Evolutionary conservation across 2,113 vertebrate genomes (phyloP), one percentile per base, ranked within the genome.

Genomic region (Cyprinodon tularosa): DNA sequence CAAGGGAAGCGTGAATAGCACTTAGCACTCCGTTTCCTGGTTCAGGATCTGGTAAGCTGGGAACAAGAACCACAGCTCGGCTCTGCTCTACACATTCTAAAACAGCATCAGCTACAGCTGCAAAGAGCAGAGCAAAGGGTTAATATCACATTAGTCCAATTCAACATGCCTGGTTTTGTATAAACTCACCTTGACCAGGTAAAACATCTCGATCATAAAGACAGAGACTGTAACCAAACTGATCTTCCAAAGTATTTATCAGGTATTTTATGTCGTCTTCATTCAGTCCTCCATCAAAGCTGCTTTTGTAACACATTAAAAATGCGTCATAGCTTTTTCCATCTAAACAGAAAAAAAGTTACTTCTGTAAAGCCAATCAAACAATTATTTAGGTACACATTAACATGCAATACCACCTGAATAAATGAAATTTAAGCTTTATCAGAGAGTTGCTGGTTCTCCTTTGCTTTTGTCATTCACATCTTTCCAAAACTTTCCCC

Each of bases 1-100:
- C 96, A 20, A 97, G 91, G 0, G 96, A 95, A 86, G 94, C 92
- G 59, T 98, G 95, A 57, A 98, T 91, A 70, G 94, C 95, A 76
- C 91, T 95, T 80, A 96, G 93, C 64, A 97, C 91, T 79, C 95
- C 71, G 20, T 77, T 89, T 1, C 63, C 90, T 14, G 62, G 76
- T 47, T 83, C 90, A 47, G 92, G 0, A 3, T 95, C 95, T 63
- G 89, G 88, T 66, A 86, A 89, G 77, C 92, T 92, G 61, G 97
- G 89, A 48, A 97, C 88, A 72, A 98, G 88, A 80, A 98, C 94
- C 81, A 98, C 88, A 5, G 96, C 90, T 85, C 95, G 91, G 80
- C 96, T 97, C 88, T 94, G 93, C 76, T 95, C 94, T 29, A 29
- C 29, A 29, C 29, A 84, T 39, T 95, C 94, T 38, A 96, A 29